Percentiles rank a stretch among this genome's conserved stretches.
Evolutionary conservation across 2,888 invertebrate species (phyloP).

Genomic region (Dinocampus coccinellae): DNA sequence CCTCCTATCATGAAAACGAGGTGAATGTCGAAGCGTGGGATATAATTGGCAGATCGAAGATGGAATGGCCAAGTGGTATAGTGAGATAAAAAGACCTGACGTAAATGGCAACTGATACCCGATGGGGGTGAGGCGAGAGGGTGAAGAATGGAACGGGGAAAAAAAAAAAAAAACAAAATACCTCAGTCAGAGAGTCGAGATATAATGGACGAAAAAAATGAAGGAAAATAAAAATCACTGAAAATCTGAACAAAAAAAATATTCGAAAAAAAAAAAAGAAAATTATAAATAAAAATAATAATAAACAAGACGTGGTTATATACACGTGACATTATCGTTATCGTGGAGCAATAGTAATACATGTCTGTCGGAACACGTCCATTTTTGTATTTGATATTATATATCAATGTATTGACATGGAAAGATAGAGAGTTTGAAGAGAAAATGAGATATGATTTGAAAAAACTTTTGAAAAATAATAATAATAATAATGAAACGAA

Average conservation of each 20-base stretch:
- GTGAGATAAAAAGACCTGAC: constrained; percentile 27
- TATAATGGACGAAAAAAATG: background rate
- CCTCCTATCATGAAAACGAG: constrained; percentile 16
- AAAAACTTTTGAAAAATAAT: too few relatives aligned
- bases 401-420: constrained; percentile 45
- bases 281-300: background rate
- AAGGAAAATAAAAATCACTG: background rate
- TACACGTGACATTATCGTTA: constrained; percentile 32
- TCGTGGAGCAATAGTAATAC: constrained; percentile 31
- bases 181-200: constrained; percentile 17
- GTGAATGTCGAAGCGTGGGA: constrained; percentile 24
- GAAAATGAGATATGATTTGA: too few relatives aligned
- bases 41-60: constrained; percentile 30
- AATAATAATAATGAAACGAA: constrained; percentile 3
- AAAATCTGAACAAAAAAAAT: constrained; percentile 1
- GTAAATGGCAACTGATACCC: constrained; percentile 19
- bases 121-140: background rate
- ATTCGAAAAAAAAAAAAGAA: constrained; percentile 1
- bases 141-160: background rate
- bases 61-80: constrained; percentile 19
- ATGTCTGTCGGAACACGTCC: constrained; percentile 38
- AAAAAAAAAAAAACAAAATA: too few relatives aligned
- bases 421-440: constrained; percentile 35
- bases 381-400: constrained; percentile 34
- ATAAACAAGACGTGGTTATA: constrained; percentile 15